These are phyloP conservation scores for Carabus problematicus DNA, from an alignment of 2,888 invertebrate species.

Conservation along the genomic window DNA sequence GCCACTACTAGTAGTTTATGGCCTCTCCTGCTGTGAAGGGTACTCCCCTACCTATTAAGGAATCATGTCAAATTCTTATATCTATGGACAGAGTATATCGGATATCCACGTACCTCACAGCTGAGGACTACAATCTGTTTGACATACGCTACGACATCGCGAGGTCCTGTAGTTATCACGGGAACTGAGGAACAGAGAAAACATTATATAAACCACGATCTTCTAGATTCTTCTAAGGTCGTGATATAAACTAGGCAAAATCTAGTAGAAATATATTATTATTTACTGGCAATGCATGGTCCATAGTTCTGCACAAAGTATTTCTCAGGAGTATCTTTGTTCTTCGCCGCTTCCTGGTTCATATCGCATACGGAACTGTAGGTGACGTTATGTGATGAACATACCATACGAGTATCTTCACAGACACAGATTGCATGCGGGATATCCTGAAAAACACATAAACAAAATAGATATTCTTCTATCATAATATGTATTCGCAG, in stretches of 20 bases:
- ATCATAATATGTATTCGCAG: not conserved
- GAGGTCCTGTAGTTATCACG: slow-evolving; percentile 16
- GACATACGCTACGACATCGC: slow-evolving; percentile 2
- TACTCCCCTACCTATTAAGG: too few species aligned
- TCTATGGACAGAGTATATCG: too few species aligned
- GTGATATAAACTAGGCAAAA: too few species aligned
- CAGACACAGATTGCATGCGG: slow-evolving; percentile 30
- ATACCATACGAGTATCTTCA: slow-evolving; percentile 22
- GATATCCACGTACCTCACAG: slow-evolving; percentile 26
- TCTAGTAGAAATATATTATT: not conserved
- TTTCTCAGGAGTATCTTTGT: slow-evolving; percentile 6
- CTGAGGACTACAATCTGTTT: slow-evolving; percentile 17
- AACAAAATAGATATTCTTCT: slow-evolving; percentile 10
- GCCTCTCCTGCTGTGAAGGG: too few species aligned
- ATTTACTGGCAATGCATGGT: slow-evolving; percentile 33
- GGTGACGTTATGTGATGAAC: slow-evolving; percentile 22
- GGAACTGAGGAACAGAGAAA: slow-evolving; percentile 17
- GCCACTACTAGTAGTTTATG: too few species aligned
- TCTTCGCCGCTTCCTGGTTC: slow-evolving; percentile 22
- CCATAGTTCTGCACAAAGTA: slow-evolving; percentile 21
- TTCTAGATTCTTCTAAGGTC: not conserved
- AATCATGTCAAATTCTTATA: too few species aligned
- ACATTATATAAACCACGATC: not conserved
- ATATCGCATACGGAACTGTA: slow-evolving; percentile 29
- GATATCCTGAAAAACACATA: slow-evolving; percentile 23